Conservation (phyloP, 2,113 vertebrate species). For the Saccopteryx leptura region DNA sequence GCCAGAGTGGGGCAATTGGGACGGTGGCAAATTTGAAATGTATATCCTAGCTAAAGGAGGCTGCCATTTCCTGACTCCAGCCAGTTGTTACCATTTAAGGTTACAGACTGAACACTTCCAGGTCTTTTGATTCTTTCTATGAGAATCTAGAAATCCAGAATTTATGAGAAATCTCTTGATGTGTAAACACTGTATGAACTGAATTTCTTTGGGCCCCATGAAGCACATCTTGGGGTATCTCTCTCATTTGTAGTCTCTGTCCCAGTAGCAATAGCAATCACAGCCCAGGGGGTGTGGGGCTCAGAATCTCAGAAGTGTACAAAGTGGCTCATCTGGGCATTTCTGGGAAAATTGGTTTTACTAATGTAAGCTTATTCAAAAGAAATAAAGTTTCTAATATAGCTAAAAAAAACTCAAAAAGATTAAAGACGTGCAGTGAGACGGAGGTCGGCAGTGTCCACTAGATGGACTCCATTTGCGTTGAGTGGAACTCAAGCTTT, state of each 20-base stretch:
- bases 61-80: background rate
- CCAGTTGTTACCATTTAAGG: background rate
- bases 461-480: background rate
- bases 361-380: background rate
- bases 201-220: background rate
- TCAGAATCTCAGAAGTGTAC: background rate
- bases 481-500: background rate
- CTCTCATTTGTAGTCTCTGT: background rate
- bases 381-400: conserved; percentile 17
- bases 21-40: background rate
- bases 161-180: background rate
- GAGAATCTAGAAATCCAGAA: conserved; percentile 2
- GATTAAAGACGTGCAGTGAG: background rate
- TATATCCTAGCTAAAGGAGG: background rate
- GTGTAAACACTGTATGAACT: background rate
- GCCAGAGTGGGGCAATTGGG: background rate
- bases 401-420: background rate
- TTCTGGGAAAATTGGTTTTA: conserved; percentile 26
- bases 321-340: background rate
- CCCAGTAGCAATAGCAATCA: background rate
- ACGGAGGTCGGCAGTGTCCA: background rate
- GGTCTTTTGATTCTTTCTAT: background rate
- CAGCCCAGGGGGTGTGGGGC: background rate
- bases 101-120: background rate
- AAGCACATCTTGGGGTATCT: background rate